These are phyloP conservation scores for Drosophila watanabei DNA, from an alignment of 1,140 invertebrate species.

Conservation along the genomic window DNA sequence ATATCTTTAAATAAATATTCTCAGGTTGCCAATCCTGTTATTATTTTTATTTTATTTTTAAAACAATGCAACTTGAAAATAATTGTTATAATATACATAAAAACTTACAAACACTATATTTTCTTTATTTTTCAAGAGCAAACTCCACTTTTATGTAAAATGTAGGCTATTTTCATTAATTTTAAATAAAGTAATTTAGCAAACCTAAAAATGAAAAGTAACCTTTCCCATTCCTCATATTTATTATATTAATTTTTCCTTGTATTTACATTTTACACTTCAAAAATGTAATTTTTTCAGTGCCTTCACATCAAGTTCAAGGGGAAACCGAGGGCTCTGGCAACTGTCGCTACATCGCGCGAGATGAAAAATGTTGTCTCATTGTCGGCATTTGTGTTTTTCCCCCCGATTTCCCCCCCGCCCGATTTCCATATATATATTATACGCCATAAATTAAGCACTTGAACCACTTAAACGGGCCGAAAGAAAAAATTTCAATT, in stretches of 20 bases:
- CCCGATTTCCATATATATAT: conserved; percentile 75
- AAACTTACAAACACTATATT: too few species aligned
- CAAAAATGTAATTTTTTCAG: background rate
- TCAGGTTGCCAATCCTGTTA: too few species aligned
- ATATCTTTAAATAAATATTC: too few species aligned
- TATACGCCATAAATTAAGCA: conserved; percentile 80
- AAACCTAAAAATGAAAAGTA: background rate
- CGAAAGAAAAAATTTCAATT: conserved; percentile 49
- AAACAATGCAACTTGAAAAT: too few species aligned
- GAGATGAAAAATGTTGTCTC: conserved; percentile 72
- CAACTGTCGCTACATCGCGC: conserved; percentile 1
- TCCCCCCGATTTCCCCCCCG: conserved; percentile 40
- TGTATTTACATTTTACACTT: background rate
- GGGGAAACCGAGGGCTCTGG: conserved; percentile 18
- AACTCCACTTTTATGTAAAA: too few species aligned
- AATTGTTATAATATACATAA: too few species aligned
- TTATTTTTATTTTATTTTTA: too few species aligned
- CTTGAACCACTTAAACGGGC: conserved; percentile 66
- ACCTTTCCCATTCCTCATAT: background rate
- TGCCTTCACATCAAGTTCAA: conserved; percentile 59
- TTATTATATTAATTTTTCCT: background rate
- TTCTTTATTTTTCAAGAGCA: too few species aligned
- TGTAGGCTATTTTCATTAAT: too few species aligned
- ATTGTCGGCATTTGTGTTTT: conserved; percentile 76
- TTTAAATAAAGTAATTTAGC: background rate